Conservation (phyloP, 1,140 invertebrate genomes). For the Brachionus rotundiformis region DNA sequence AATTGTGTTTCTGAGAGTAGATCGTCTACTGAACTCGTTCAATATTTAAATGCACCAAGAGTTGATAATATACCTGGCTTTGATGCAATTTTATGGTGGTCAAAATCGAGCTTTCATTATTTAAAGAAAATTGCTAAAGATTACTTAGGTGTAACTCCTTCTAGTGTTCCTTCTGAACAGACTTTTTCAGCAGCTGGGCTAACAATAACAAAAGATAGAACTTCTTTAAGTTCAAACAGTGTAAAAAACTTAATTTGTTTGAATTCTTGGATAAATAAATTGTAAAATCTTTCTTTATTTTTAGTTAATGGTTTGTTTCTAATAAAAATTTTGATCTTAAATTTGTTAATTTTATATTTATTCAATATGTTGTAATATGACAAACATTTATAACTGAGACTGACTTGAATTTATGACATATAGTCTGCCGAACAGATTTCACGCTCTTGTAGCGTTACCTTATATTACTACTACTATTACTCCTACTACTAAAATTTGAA, state of each 20-base stretch:
- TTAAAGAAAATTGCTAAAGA: not conserved
- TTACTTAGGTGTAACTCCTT: not conserved
- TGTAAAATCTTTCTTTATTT: not conserved
- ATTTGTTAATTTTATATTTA: slow-evolving; percentile 12
- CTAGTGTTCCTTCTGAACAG: too few relatives aligned
- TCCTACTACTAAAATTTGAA: not conserved
- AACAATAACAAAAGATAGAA: not conserved
- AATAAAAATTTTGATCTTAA: slow-evolving; percentile 1
- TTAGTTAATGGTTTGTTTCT: slow-evolving; percentile 1
- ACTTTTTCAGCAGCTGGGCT: slow-evolving; percentile 3
- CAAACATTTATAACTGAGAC: not conserved
- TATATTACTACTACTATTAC: not conserved
- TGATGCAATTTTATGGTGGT: not conserved
- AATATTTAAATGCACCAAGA: slow-evolving; percentile 26
- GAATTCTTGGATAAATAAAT: slow-evolving; percentile 1
- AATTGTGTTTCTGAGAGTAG: not conserved
- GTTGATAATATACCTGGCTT: not conserved
- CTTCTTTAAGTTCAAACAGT: slow-evolving; percentile 12
- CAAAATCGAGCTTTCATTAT: not conserved
- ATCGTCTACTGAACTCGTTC: not conserved
- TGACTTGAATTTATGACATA: not conserved
- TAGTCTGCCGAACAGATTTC: not conserved
- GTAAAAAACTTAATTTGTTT: not conserved
- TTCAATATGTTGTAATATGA: not conserved
- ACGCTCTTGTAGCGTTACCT: slow-evolving; percentile 2